phyloP scores from a whole-genome alignment of 2,113 vertebrate species.

The Alethe diademata region DNA sequence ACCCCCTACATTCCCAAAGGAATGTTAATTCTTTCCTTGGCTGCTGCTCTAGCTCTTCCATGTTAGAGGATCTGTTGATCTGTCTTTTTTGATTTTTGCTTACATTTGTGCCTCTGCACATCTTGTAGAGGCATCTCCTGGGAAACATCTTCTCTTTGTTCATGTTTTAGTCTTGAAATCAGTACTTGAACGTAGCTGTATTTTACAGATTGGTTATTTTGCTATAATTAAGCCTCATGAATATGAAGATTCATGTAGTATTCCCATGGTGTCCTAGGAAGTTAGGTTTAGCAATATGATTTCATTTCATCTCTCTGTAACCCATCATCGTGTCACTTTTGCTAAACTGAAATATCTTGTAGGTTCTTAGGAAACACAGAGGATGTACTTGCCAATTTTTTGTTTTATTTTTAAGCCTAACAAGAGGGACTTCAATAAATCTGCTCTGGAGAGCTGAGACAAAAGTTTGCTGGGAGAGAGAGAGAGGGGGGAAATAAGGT shows the following conservation, averaged over 20 bases:
- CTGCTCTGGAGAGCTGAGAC: neutral
- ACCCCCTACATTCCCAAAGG: neutral
- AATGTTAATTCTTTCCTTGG: neutral
- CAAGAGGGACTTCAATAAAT: neutral
- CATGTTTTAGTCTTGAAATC: conserved; percentile 70
- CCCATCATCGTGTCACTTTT: conserved; percentile 18
- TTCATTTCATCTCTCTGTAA: conserved; percentile 50
- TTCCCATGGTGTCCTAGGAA: conserved; percentile 52
- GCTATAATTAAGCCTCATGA: conserved; percentile 78
- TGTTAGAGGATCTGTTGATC: conserved; percentile 26
- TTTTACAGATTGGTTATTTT: conserved; percentile 79
- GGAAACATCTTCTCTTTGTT: conserved; percentile 65
- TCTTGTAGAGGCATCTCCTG: conserved; percentile 45
- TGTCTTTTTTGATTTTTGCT: conserved; percentile 33
- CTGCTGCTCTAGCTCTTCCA: neutral
- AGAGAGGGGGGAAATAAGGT: neutral
- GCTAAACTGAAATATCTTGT: neutral
- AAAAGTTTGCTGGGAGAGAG: neutral
- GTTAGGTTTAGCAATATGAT: conserved; percentile 43
- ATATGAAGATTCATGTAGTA: conserved; percentile 73
- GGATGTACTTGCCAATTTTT: neutral
- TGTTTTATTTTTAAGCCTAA: neutral
- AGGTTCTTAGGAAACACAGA: neutral
- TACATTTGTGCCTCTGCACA: neutral
- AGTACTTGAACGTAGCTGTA: conserved; percentile 38